These are phyloP conservation scores for Marisa cornuarietis DNA, from an alignment of 1,140 invertebrate species.

Conservation along the genomic window DNA sequence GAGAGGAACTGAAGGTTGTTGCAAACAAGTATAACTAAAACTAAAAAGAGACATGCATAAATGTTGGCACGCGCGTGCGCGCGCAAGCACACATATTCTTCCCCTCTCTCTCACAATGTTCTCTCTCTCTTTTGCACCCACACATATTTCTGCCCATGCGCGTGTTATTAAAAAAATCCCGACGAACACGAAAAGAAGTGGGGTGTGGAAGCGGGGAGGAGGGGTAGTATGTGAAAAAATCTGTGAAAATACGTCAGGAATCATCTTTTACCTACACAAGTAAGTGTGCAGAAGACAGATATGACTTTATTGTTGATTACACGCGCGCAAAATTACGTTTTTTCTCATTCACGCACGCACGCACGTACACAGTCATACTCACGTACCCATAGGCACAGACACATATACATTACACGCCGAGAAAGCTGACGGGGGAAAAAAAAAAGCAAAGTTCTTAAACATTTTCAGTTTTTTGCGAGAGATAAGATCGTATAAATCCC, in stretches of 20 bases:
- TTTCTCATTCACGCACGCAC: too few relatives aligned
- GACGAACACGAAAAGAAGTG: background rate
- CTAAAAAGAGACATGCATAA: background rate
- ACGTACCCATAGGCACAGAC: conserved; percentile 2
- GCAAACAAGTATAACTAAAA: background rate
- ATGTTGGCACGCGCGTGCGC: too few relatives aligned
- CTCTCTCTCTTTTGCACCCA: background rate
- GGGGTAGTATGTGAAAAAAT: background rate
- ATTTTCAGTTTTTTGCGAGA: too few relatives aligned
- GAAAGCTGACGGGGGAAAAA: too few relatives aligned
- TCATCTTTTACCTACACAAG: too few relatives aligned
- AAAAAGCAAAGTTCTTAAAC: too few relatives aligned
- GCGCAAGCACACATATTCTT: background rate
- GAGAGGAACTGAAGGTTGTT: background rate
- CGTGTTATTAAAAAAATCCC: too few relatives aligned
- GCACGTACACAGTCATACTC: background rate
- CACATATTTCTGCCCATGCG: too few relatives aligned
- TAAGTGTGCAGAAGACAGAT: too few relatives aligned
- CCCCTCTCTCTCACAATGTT: background rate
- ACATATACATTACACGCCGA: background rate
- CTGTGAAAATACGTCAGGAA: too few relatives aligned
- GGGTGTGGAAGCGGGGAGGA: too few relatives aligned
- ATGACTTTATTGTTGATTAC: background rate
- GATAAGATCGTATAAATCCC: too few relatives aligned
- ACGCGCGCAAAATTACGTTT: background rate